These are phyloP conservation scores for Hypsibius dujardini DNA, from an alignment of 1,140 invertebrate genomes.

Conservation along the genomic window DNA sequence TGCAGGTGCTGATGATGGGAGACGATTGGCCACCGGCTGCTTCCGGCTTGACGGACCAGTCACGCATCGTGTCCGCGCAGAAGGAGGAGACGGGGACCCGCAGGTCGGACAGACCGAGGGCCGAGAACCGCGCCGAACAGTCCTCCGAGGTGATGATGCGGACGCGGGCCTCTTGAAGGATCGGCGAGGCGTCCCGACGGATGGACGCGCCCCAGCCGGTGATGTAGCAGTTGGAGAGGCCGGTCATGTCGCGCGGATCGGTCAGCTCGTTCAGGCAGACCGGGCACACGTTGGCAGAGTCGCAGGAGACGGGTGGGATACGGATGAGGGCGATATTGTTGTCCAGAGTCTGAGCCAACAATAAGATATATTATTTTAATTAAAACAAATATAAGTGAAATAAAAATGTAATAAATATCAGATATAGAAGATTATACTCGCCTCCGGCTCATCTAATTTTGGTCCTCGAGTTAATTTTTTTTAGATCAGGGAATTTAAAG, in stretches of 20 bases:
- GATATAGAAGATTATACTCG: no score
- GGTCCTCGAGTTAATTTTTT: no score
- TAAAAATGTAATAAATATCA: no score
- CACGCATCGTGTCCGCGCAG: neutral
- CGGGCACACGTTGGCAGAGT: constrained; percentile 12
- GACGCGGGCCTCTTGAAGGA: constrained; percentile 16
- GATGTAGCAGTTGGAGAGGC: constrained; percentile 13
- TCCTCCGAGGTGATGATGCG: neutral
- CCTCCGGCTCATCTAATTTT: no score
- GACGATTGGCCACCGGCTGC: neutral
- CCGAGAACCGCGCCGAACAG: neutral
- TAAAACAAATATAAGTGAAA: neutral
- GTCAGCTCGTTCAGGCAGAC: neutral
- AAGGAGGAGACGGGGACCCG: neutral
- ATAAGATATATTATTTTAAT: neutral
- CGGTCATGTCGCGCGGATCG: neutral
- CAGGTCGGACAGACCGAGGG: neutral
- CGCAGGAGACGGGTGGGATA: neutral
- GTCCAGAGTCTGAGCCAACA: constrained; percentile 10
- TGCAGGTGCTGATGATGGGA: neutral
- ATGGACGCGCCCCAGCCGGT: constrained; percentile 14
- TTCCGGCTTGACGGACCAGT: neutral
- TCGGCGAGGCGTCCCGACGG: neutral
- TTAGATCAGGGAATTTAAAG: no score
- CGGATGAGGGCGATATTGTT: constrained; percentile 12